Conservation (phyloP, 1,140 invertebrate species). For the Sycophaga agraensis region DNA sequence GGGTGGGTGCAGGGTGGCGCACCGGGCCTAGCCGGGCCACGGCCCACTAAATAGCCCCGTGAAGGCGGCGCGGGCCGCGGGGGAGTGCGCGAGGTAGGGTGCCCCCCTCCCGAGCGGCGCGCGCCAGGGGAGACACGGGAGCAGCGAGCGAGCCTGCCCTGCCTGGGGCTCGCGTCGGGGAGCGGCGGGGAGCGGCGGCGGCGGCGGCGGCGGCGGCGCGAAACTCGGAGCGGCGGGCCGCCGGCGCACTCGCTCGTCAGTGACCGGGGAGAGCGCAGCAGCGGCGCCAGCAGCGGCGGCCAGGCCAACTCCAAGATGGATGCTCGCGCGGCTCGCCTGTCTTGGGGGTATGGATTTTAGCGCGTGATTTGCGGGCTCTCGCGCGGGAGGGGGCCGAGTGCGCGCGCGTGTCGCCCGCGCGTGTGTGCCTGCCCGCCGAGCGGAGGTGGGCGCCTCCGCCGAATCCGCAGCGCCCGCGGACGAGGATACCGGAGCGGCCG, state of each 20-base stretch:
- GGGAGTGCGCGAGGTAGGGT: too few species aligned
- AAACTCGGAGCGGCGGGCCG: not conserved
- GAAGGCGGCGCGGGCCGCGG: too few species aligned
- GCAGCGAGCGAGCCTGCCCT: not conserved
- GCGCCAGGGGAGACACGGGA: not conserved
- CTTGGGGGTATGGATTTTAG: not conserved
- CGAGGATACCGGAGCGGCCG: not conserved
- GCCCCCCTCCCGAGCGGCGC: not conserved
- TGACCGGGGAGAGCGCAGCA: not conserved
- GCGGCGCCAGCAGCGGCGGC: not conserved
- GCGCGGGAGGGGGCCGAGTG: not conserved
- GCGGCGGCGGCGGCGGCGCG: not conserved
- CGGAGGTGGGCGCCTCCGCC: too few species aligned
- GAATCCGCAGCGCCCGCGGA: too few species aligned
- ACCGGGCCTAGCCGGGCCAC: too few species aligned
- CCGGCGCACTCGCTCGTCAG: not conserved
- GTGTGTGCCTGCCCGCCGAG: not conserved
- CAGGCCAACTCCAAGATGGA: conserved; percentile 11
- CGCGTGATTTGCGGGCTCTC: not conserved
- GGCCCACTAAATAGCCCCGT: too few species aligned
- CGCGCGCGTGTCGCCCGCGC: not conserved
- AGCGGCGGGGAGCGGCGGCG: not conserved
- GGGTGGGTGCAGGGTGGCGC: too few species aligned
- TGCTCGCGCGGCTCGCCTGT: not conserved
- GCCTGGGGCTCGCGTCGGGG: not conserved